These are phyloP conservation scores for Podabrus alpinus DNA, from an alignment of 2,888 invertebrate species.

Conservation along the genomic window DNA sequence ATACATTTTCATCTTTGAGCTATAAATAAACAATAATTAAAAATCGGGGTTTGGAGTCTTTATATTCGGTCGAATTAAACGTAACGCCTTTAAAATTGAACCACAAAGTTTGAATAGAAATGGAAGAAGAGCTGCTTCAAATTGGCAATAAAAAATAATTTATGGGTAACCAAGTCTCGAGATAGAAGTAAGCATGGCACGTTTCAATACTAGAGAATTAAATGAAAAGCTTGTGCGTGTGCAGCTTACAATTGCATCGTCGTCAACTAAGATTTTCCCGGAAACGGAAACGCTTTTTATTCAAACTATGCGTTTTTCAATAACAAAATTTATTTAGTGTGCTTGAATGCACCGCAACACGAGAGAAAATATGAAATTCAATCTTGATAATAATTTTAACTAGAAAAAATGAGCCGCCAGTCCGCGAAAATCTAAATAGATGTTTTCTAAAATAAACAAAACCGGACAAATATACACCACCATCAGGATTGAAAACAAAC, in stretches of 20 bases:
- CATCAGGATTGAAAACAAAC: slow-evolving; percentile 24
- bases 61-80: background rate
- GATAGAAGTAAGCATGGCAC: background rate
- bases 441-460: slow-evolving; percentile 6
- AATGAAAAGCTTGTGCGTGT: background rate
- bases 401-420: background rate
- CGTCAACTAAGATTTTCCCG: background rate
- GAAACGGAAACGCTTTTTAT: background rate
- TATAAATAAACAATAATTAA: background rate
- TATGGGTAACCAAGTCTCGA: background rate
- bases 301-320: background rate
- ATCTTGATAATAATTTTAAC: background rate
- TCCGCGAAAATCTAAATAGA: slow-evolving; percentile 8
- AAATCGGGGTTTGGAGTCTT: background rate
- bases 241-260: background rate
- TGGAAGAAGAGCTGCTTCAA: background rate
- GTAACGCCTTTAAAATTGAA: background rate
- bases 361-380: background rate
- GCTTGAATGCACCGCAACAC: background rate
- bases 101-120: background rate
- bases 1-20: background rate
- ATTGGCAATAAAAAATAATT: background rate
- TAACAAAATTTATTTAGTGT: background rate
- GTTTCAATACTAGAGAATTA: background rate
- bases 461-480: slow-evolving; percentile 13